Conservation (phyloP, 1,140 invertebrate species). For the Platyura marginata region DNA sequence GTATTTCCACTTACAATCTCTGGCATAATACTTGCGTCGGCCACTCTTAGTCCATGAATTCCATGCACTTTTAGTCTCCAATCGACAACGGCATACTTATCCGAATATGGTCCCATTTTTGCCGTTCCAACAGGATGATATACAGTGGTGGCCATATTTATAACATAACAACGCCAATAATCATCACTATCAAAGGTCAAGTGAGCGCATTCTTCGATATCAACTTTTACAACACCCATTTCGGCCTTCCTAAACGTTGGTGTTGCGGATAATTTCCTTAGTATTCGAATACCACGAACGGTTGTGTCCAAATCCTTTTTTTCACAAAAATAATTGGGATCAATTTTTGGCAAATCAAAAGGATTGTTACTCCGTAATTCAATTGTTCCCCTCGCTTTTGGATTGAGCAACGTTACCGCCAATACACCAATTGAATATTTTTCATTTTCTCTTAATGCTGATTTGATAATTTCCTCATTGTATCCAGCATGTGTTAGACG, state of each 20-base stretch:
- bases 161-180: conserved; percentile 68
- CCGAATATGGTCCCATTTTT: conserved; percentile 65
- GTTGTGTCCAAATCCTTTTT: conserved; percentile 44
- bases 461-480: conserved; percentile 13
- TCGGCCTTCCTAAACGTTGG: conserved; percentile 30
- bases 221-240: conserved; percentile 25
- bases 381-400: conserved; percentile 26
- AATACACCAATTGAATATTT: conserved; percentile 13
- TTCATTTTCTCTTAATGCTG: conserved; percentile 9
- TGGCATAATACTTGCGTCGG: conserved; percentile 68
- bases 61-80: conserved; percentile 53
- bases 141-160: conserved; percentile 65
- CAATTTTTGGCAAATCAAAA: conserved; percentile 39
- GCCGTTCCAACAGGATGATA: conserved; percentile 71
- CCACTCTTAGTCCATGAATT: conserved; percentile 47
- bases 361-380: conserved; percentile 35
- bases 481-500: conserved; percentile 12
- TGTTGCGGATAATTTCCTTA: conserved; percentile 29
- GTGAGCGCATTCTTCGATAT: conserved; percentile 24
- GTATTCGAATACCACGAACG: conserved; percentile 44
- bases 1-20: conserved; percentile 60
- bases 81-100: conserved; percentile 65
- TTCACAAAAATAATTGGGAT: conserved; percentile 43
- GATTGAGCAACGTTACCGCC: conserved; percentile 20
- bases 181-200: conserved; percentile 53